phyloP scores from a whole-genome alignment of 2,797 vertebrate species.

The Cossypha niveicapilla region DNA sequence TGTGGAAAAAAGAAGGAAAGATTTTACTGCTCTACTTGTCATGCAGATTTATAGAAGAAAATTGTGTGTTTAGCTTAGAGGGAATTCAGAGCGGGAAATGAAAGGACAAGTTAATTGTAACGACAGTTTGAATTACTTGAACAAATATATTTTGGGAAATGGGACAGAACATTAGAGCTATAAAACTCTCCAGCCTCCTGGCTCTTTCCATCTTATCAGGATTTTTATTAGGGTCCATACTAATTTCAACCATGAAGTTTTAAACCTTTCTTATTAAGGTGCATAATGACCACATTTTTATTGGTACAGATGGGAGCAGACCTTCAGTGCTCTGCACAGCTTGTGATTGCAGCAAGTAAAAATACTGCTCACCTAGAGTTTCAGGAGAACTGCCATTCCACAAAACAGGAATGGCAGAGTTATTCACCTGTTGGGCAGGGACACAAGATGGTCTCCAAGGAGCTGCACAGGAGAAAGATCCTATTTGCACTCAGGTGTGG shows the following conservation, averaged over 20 bases:
- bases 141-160: slow-evolving; percentile 48
- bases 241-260: not conserved
- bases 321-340: not conserved
- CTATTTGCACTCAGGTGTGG: rapidly evolving
- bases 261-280: slow-evolving; percentile 12
- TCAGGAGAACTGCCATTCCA: not conserved
- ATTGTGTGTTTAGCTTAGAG: slow-evolving; percentile 47
- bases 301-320: not conserved
- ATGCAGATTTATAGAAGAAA: slow-evolving; percentile 50
- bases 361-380: not conserved
- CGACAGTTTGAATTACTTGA: slow-evolving; percentile 46
- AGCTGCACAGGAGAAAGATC: not conserved
- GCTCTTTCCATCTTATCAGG: not conserved
- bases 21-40: slow-evolving; percentile 52
- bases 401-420: not conserved
- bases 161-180: not conserved
- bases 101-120: slow-evolving; percentile 54
- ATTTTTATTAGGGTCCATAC: slow-evolving; percentile 2
- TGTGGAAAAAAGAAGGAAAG: not conserved
- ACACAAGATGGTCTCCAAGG: not conserved
- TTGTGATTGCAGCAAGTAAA: not conserved
- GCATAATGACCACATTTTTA: not conserved
- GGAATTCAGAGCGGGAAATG: slow-evolving; percentile 24
- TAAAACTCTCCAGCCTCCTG: not conserved
- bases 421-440: not conserved